A percentile compares a stretch with the other conserved stretches of the same genome.
phyloP scores from a whole-genome alignment of 1,140 invertebrate genomes.

The Pygmarrhopalites habei region DNA sequence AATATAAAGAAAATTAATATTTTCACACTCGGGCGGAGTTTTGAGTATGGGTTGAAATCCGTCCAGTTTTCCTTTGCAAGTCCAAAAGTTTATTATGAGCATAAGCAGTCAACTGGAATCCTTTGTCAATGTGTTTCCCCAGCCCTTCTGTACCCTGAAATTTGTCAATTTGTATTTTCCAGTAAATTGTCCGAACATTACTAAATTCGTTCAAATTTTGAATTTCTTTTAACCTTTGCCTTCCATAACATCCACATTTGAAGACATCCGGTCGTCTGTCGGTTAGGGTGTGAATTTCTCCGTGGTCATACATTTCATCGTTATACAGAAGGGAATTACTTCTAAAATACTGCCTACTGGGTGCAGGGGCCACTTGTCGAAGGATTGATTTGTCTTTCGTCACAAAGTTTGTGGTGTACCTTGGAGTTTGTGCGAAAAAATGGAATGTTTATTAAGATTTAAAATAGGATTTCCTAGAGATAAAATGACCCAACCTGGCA shows the following conservation, averaged over 20 bases:
- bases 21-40: conserved; percentile 73
- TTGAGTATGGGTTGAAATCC: conserved; percentile 66
- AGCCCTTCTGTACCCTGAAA: neutral
- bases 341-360: neutral
- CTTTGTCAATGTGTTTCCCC: conserved; percentile 61
- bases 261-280: neutral
- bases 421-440: neutral
- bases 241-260: conserved; percentile 1
- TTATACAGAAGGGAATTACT: neutral
- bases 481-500: no score
- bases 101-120: conserved; percentile 64
- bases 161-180: no score
- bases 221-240: neutral
- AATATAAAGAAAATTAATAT: conserved; percentile 92
- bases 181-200: no score
- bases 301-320: neutral
- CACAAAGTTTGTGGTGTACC: neutral
- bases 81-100: conserved; percentile 48
- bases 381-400: neutral
- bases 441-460: no score
- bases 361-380: neutral
- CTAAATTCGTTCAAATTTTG: no score
- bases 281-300: neutral
- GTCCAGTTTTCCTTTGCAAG: conserved; percentile 55
- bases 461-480: no score